Percentiles rank a stretch among this genome's conserved stretches.
Conservation (phyloP, 2,113 vertebrate genomes). For the Uropsilus gracilis region DNA sequence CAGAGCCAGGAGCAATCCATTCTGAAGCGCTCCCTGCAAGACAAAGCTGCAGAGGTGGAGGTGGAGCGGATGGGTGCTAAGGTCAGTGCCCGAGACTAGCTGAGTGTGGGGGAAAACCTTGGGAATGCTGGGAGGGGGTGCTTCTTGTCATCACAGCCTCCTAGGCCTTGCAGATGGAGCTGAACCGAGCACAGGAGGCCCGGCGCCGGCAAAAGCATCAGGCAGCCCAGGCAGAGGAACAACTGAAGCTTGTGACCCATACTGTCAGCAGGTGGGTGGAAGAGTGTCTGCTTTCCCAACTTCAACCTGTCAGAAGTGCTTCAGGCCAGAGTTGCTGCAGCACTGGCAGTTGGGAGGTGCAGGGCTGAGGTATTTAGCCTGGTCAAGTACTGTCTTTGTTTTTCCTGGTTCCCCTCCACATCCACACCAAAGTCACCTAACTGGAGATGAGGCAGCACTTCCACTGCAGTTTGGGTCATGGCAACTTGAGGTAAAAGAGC, state of each 20-base stretch:
- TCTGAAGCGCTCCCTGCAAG: constrained; percentile 88
- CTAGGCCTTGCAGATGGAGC: constrained; percentile 86
- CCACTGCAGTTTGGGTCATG: background rate
- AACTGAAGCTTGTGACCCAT: constrained; percentile 78
- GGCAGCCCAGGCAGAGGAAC: constrained; percentile 75
- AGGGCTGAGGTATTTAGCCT: background rate
- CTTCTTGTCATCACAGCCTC: background rate
- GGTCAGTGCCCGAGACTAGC: constrained; percentile 81
- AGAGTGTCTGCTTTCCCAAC: background rate
- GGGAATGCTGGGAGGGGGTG: background rate
- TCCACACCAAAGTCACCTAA: background rate
- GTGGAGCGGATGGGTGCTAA: constrained; percentile 88
- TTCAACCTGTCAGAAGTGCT: background rate
- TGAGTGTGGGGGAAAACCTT: background rate
- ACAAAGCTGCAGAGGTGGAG: constrained; percentile 89
- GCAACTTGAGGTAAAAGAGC: background rate
- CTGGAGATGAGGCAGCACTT: background rate
- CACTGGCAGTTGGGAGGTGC: background rate
- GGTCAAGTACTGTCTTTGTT: background rate
- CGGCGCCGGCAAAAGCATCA: constrained; percentile 77
- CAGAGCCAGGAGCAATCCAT: constrained; percentile 85
- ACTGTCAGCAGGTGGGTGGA: constrained; percentile 84
- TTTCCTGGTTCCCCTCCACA: background rate
- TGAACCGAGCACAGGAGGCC: constrained; percentile 79
- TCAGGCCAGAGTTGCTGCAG: background rate